Evolutionary conservation across 2,113 vertebrate genomes (phyloP), one percentile per base, ranked within the genome.

Genomic region (Protomyctophum bolini): DNA sequence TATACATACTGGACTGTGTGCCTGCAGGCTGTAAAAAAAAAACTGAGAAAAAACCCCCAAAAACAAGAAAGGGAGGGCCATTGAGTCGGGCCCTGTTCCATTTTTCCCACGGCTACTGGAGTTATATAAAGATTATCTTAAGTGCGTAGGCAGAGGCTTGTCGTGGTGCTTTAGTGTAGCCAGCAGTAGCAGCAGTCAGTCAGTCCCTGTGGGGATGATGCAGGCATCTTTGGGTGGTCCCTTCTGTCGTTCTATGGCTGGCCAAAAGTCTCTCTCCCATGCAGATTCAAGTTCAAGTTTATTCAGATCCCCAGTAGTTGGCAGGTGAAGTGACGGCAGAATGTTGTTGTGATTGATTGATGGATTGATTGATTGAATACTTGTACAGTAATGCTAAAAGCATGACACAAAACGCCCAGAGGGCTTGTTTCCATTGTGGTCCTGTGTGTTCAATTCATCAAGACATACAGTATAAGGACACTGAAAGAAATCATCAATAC

Each of bases 121-220:
- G 87, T 89, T 92, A 91, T 88, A 86, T 91, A 89, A 89, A 91
- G 92, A 87, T 82, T 76, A 77, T 77, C 73, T 81, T 63, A 79
- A 90, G 79, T 85, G 80, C 70, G 66, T 88, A 83, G 87, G 89
- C 82, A 83, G 86, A 77, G 33, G 72, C 64, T 68, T 8, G 77
- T 79, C 72, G 63, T 72, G 58, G 66, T 66, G 68, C 79, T 76
- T 21, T 21, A 29, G 65, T 66, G 59, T 12, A 49, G 55, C 66
- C 74, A 76, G 75, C 74, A 70, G 60, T 63, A 50, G 73, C 79
- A 60, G 66, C 76, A 59, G 79, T 69, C 62, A 60, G 79, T 41
- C 33, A 41, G 33, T 41, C 33, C 33, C 33, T 41, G 33, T 41
- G 33, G 33, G 33, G 33, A 41, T 3, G 33, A 41, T 41, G 33